A percentile compares a stretch with the other conserved stretches of the same genome.
phyloP scores from a whole-genome alignment of 2,888 invertebrate species.

The Sclerodermus sp. region DNA sequence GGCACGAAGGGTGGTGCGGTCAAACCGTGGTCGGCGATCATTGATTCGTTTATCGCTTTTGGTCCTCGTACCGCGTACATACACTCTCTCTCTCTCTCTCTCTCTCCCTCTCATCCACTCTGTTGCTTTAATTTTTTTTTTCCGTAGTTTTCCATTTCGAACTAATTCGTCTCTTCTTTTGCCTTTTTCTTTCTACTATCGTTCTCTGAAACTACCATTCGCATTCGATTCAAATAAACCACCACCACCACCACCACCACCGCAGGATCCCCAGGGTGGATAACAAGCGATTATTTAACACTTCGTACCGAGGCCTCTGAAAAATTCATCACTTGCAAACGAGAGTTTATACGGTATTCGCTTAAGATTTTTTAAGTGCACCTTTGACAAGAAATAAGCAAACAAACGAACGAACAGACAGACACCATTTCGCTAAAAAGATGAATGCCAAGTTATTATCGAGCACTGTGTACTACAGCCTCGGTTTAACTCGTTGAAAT shows the following conservation, averaged over 20 bases:
- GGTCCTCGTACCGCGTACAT: too few species aligned
- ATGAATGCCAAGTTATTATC: constrained; percentile 41
- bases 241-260: too few species aligned
- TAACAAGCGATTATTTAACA: too few species aligned
- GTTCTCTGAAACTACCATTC: background rate
- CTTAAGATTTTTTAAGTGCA: too few species aligned
- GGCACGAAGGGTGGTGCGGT: constrained; percentile 40
- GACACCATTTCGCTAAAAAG: constrained; percentile 39
- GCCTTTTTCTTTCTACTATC: background rate
- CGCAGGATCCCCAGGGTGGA: too few species aligned
- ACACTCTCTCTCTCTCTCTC: constrained; percentile 18
- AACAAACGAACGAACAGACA: too few species aligned
- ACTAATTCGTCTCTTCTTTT: background rate
- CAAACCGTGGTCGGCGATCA: constrained; percentile 49
- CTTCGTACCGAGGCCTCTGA: too few species aligned
- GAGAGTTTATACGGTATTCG: too few species aligned
- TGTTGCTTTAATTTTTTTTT: constrained; percentile 27
- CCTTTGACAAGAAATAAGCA: too few species aligned
- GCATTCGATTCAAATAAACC: constrained; percentile 26
- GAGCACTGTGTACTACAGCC: constrained; percentile 38
- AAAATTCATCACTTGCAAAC: too few species aligned
- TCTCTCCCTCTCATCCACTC: constrained; percentile 27
- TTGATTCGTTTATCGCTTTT: constrained; percentile 53
- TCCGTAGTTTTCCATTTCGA: constrained; percentile 36
- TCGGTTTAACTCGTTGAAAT: constrained; percentile 40